These are phyloP conservation scores for Forbesichthys papilliferus DNA, from an alignment of 2,113 vertebrate species.

Conservation along the genomic window DNA sequence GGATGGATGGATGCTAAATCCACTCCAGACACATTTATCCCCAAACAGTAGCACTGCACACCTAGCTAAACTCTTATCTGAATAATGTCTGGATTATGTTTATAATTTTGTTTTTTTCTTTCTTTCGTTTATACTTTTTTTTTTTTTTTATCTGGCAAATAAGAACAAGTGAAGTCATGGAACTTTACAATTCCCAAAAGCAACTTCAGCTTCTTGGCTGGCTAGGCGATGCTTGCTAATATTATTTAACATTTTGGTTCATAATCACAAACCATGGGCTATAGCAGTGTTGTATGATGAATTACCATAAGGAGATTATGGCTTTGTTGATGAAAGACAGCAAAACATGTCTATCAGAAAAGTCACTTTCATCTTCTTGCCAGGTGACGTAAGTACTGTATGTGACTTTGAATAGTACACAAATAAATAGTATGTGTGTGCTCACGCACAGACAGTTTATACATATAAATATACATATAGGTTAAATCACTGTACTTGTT, in stretches of 20 bases:
- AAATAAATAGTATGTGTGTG: neutral
- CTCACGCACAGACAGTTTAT: neutral
- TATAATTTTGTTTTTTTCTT: neutral
- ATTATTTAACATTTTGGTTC: slow-evolving; percentile 59
- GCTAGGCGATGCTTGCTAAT: slow-evolving; percentile 50
- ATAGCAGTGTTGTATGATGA: neutral
- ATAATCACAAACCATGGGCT: slow-evolving; percentile 5
- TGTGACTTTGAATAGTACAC: slow-evolving; percentile 47
- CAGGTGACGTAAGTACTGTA: slow-evolving; percentile 27
- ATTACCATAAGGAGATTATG: slow-evolving; percentile 71
- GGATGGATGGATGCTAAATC: neutral
- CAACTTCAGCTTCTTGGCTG: slow-evolving; percentile 10
- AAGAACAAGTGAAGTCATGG: slow-evolving; percentile 47
- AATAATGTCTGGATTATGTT: slow-evolving; percentile 53
- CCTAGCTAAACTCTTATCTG: slow-evolving; percentile 50
- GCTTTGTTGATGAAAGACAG: slow-evolving; percentile 46
- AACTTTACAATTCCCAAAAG: slow-evolving; percentile 41
- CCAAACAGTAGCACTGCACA: slow-evolving; percentile 25
- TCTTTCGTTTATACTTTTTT: slow-evolving; percentile 5
- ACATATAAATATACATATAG: too few relatives aligned
- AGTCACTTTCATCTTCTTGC: slow-evolving; percentile 49
- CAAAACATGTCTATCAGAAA: slow-evolving; percentile 17
- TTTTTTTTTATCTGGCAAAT: slow-evolving; percentile 41
- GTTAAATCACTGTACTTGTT: too few relatives aligned
- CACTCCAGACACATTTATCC: slow-evolving; percentile 59